A percentile compares a stretch with the other conserved stretches of the same genome.
Evolutionary conservation across 2,888 invertebrate genomes (phyloP).

Genomic region (Rutpela maculata): DNA sequence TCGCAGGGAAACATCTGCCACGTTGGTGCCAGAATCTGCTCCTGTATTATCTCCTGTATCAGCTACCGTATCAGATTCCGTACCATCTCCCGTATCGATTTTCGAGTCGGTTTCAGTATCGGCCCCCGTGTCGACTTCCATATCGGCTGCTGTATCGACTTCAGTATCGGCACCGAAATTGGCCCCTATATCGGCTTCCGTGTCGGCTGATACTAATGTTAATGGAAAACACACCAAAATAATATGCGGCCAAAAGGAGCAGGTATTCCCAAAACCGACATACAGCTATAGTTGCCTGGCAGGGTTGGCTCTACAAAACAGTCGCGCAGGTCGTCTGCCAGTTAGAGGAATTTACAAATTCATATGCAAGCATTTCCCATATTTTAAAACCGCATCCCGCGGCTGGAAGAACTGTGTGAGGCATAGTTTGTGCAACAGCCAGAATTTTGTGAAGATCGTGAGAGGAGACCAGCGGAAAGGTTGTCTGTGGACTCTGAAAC

Average conservation of each 20-base stretch:
- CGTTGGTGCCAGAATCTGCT: constrained; percentile 30
- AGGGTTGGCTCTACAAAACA: constrained; percentile 98
- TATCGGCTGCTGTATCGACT: too few relatives aligned
- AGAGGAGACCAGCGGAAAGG: constrained; percentile 91
- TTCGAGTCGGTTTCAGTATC: too few relatives aligned
- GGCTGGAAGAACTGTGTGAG: constrained; percentile 99
- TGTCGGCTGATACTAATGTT: constrained; percentile 21
- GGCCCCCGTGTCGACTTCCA: too few relatives aligned
- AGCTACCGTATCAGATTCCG: too few relatives aligned
- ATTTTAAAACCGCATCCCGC: constrained; percentile 97
- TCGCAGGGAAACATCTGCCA: constrained; percentile 61
- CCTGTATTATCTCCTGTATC: too few relatives aligned
- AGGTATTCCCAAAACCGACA: constrained; percentile 94
- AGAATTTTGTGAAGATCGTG: constrained; percentile 99
- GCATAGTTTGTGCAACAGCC: constrained; percentile 97
- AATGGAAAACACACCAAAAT: constrained; percentile 40
- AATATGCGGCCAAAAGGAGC: constrained; percentile 63
- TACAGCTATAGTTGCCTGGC: constrained; percentile 99
- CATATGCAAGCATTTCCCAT: constrained; percentile 99
- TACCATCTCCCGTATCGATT: too few relatives aligned
- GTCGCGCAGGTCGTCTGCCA: constrained; percentile 89
- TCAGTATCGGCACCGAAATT: constrained; percentile 42
- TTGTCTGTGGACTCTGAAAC: constrained; percentile 98
- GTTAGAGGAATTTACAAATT: constrained; percentile 99
- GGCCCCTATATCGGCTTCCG: constrained; percentile 65